Base-by-base conservation (phyloP, 2,888 invertebrate genomes). In the Cloeon dipterum region DNA sequence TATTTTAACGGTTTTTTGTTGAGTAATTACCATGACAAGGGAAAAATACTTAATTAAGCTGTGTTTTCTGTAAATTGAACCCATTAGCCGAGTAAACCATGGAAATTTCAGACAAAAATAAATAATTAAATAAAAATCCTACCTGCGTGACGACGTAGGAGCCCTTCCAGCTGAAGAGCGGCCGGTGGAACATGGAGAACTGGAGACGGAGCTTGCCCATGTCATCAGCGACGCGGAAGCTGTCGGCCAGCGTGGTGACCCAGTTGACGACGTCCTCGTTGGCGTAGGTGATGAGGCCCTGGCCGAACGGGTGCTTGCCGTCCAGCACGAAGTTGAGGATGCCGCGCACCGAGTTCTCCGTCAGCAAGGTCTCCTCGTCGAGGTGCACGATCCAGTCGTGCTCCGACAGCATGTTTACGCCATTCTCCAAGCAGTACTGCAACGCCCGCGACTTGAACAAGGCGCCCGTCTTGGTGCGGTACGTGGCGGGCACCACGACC, bases 131-230 rank as follows among this genome's bases (percentile, higher is more conserved):
- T n/a, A n/a, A n/a, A n/a, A n/a, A n/a, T n/a, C n/a, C 59, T 55
- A 86, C 86, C 74, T 89, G 88, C 43, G 91, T 89, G 8, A 94
- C 91, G 44, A 94, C 93, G 59, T 82, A 94, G 32, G 93, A 93
- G 42, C 94, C 94, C 61, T 94, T 94, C 91, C 93, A 93, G 56
- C 91, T 89, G 57, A 94, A 91, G 39, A 91, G 62, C 14, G 94
- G 93, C 53, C 82, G 85, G 55, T 93, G 89, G 55, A 94, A 91
- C 57, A 83, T 63, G 49, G 77, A 76, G 52, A 94, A 89, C 55
- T 93, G 93, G 44, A 88, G 65, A 48, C 89, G 68, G 38, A 94
- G 61, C 58, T 94, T 94, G 39, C 94, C 94, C 91, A 94, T 89
- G 51, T 94, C 94, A 59, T 94, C 93, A 18, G 91, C 82, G 2